Evolutionary conservation across 2,797 vertebrate genomes (phyloP), one percentile per base, ranked within the genome.

Genomic region (Sebastiscus tertius): DNA sequence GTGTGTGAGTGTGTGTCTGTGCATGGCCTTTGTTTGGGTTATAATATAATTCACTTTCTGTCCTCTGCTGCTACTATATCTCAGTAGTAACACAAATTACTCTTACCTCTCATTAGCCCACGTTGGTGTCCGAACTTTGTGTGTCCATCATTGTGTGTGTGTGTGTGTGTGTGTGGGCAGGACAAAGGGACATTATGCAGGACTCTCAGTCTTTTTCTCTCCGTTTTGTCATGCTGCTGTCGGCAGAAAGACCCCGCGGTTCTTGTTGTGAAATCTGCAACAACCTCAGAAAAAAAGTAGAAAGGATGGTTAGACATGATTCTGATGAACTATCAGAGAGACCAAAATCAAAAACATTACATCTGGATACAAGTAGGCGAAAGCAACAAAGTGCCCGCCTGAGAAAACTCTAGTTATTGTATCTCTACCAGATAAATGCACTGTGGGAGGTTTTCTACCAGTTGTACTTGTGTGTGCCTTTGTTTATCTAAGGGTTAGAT

Each of bases 21-120:
- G 34, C 16, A 1, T 55, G 49, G 80, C 75, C 84, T 90, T 92
- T 92, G 87, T 91, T 86, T 77, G 70, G 64, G 63, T 81, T 77
- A 58, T 76, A 83, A 78, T 86, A 77, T 89, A 81, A 85, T 90
- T 89, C 72, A 90, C 75, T 84, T 75, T 74, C 26, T 82, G 81
- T 88, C 88, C 73, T 87, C 75, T 86, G 75, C 77, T 87, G 77
- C 86, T 87, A 79, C 71, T 64, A 59, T 87, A 83, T 84, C 67
- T 80, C 33, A 63, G 56, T 76, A 82, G 56, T 76, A 82, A 82
- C 81, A 88, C 66, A 92, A 90, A 84, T 89, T 79, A 89, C 75
- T 88, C 86, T 75, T 81, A 79, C 75, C 75, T 72, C 71, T 80
- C 80, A 82, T 89, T 80, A 86, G 69, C 85, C 65, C 1, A 42